Conservation (phyloP, 2,113 vertebrate genomes). For the Toxotes chatareus region DNA sequence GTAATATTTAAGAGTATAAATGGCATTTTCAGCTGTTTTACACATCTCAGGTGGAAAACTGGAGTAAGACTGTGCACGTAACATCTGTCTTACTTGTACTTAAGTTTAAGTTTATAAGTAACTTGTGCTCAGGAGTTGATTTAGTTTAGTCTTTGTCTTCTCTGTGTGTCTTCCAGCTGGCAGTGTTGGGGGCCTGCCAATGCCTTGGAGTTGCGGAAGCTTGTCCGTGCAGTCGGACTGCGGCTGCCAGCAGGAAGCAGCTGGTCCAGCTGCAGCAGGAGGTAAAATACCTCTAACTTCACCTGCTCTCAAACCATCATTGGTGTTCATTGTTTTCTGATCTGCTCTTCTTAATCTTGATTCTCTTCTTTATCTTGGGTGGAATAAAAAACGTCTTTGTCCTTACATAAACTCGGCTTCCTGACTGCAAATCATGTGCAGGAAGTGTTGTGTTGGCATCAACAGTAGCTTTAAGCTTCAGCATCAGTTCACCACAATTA, state of each 20-base stretch:
- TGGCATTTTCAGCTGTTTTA: not conserved
- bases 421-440: too few relatives aligned
- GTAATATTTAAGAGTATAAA: not conserved
- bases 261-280: conserved; percentile 89
- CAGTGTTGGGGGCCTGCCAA: conserved; percentile 88
- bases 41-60: too few relatives aligned
- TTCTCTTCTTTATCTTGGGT: too few relatives aligned
- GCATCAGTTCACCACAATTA: too few relatives aligned
- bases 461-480: too few relatives aligned
- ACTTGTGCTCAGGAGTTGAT: not conserved
- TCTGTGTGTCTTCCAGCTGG: conserved; percentile 80
- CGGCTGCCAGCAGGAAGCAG: conserved; percentile 86
- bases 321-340: too few relatives aligned
- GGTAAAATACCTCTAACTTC: conserved; percentile 76
- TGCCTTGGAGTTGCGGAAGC: conserved; percentile 81
- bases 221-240: conserved; percentile 88
- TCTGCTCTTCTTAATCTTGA: too few relatives aligned
- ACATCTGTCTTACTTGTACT: not conserved
- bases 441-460: too few relatives aligned
- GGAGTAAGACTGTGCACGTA: too few relatives aligned
- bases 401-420: too few relatives aligned
- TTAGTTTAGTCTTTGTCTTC: not conserved
- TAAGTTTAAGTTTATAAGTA: not conserved
- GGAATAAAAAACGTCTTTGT: too few relatives aligned
- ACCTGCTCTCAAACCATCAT: too few relatives aligned